phyloP scores from a whole-genome alignment of 2,113 vertebrate genomes.

The Ochotona curzoniae region DNA sequence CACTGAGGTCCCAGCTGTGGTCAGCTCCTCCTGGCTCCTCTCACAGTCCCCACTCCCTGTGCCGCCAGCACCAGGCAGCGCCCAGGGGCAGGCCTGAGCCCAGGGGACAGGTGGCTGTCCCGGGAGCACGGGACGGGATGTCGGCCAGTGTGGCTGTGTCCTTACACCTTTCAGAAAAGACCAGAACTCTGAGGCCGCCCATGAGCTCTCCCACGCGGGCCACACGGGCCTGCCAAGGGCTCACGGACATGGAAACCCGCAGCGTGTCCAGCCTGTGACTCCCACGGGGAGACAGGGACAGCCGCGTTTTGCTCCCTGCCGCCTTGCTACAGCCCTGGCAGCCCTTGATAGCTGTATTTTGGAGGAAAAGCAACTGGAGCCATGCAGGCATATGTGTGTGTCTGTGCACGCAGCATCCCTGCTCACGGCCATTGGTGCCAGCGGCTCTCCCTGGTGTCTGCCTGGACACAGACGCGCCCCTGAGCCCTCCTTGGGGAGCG shows the following conservation, averaged over 20 bases:
- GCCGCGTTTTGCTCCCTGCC: rapidly evolving
- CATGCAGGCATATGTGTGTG: too few species aligned
- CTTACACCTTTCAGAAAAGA: background rate
- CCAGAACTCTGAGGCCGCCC: background rate
- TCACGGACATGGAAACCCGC: rapidly evolving
- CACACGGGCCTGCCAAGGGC: rapidly evolving
- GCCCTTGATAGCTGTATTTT: background rate
- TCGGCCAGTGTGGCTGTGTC: rapidly evolving
- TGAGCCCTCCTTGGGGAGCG: rapidly evolving
- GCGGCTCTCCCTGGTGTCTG: background rate
- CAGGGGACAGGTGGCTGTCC: rapidly evolving
- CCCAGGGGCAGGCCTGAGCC: rapidly evolving
- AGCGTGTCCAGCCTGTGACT: rapidly evolving
- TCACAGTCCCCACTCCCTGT: background rate
- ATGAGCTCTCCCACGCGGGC: rapidly evolving
- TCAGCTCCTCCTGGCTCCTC: rapidly evolving
- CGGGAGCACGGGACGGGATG: rapidly evolving
- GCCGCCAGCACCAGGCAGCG: rapidly evolving
- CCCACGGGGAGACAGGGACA: background rate
- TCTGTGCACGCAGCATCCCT: background rate
- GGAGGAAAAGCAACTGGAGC: rapidly evolving
- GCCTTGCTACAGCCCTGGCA: background rate
- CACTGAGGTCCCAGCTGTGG: background rate
- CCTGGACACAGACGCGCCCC: rapidly evolving
- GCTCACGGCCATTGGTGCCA: rapidly evolving